Evolutionary conservation across 2,888 invertebrate species (phyloP), one percentile per base, ranked within the genome.

Genomic region (Coenonympha arcania): DNA sequence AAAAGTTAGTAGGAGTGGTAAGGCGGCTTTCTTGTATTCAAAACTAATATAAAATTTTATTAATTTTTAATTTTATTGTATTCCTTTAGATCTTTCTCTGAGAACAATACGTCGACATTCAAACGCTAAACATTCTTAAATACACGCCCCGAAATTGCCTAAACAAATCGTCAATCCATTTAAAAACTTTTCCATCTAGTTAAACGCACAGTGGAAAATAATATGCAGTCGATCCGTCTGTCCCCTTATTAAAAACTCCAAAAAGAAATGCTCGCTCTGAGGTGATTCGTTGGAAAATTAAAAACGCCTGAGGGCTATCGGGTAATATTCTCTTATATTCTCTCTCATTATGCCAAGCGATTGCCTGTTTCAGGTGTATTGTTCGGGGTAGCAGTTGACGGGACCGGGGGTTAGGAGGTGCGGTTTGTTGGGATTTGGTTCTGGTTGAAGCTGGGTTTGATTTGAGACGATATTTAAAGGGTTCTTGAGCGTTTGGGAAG

Each of bases 331-430:
- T 72, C 70, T 65, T 43, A 43, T 43, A 43, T 43, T 43, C 43
- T 43, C 43, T 43, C 69, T 78, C 73, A 75, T 79, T 75, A 77
- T 68, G 60, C 65, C 67, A 65, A 68, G 66, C 76, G 79, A 79
- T 79, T 73, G 77, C 68, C 71, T 64, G 64, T 63, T 70, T 63
- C 79, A 81, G 78, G 79, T 80, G 72, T 69, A 71, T 69, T 65
- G 65, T 64, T 64, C 55, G 52, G 20, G 43, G 48, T 30, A 33
- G 19, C 1, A 13, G 19, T 13, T 48, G 50, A 46, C 26, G 52
- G 39, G 48, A 26, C 50, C 15, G 16, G 24, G 9, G 18, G 45
- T 13, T 19, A 6, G 18, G n/a, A 33, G 3, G 20, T 6, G 13
- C 31, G 15, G 30, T 22, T 6, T 4, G 31, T 31, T 30, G 30